Percentiles rank a stretch among this genome's conserved stretches.
Conservation (phyloP, 2,888 invertebrate genomes). For the Aethes cnicana region DNA sequence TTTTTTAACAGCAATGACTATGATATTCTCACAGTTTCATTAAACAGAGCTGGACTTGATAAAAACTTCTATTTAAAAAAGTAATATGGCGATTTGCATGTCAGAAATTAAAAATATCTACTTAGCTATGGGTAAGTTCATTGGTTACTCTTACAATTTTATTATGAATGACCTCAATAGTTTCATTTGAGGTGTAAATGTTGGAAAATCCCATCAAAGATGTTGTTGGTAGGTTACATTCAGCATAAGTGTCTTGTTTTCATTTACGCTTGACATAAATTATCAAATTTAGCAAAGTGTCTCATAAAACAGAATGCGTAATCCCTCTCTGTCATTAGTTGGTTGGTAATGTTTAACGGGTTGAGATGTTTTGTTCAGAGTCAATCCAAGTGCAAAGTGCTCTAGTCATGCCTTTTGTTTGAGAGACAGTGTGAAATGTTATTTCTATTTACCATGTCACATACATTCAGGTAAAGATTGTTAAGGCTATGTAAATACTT, state of each 20-base stretch:
- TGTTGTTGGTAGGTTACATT: too few relatives aligned
- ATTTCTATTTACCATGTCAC: conserved; percentile 10
- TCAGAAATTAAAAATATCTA: too few relatives aligned
- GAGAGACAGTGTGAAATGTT: background rate
- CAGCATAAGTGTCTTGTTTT: too few relatives aligned
- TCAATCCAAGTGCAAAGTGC: background rate
- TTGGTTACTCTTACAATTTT: too few relatives aligned
- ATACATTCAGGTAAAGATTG: conserved; percentile 20
- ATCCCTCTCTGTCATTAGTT: conserved; percentile 14
- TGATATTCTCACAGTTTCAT: conserved; percentile 2
- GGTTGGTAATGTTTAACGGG: background rate
- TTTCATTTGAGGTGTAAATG: too few relatives aligned
- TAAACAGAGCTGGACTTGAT: conserved; percentile 16
- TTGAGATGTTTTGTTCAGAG: background rate
- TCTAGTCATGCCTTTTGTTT: background rate
- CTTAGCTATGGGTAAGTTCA: too few relatives aligned
- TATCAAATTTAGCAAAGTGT: background rate
- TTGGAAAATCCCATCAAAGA: too few relatives aligned
- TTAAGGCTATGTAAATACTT: background rate
- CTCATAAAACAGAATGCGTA: background rate
- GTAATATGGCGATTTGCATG: too few relatives aligned
- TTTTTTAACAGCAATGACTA: conserved; percentile 5
- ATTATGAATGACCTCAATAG: too few relatives aligned
- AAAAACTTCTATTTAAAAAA: too few relatives aligned
- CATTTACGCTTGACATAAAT: background rate